Conservation (phyloP, 1,140 invertebrate species). For the Drosophila seguyi region DNA sequence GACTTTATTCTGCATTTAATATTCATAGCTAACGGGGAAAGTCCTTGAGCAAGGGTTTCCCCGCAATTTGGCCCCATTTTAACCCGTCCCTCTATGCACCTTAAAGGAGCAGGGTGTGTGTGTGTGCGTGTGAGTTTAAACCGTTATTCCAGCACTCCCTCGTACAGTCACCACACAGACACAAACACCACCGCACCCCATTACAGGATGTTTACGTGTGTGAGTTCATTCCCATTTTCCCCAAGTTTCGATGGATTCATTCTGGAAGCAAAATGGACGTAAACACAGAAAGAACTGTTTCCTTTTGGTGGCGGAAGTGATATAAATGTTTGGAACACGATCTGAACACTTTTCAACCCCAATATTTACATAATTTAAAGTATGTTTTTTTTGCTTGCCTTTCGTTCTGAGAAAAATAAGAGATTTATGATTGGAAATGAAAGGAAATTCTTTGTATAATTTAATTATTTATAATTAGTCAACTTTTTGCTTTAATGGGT, state of each 20-base stretch:
- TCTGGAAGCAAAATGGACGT: conserved; percentile 8
- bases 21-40: conserved; percentile 23
- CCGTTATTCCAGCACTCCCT: conserved; percentile 25
- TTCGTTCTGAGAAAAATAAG: not conserved
- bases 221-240: conserved; percentile 5
- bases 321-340: conserved; percentile 11
- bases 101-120: not conserved
- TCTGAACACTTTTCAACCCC: not conserved
- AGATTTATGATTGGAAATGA: not conserved
- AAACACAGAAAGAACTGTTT: conserved; percentile 9
- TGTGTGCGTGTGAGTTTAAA: conserved; percentile 17
- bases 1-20: conserved; percentile 32
- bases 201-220: conserved; percentile 29
- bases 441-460: not conserved
- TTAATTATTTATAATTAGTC: not conserved
- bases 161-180: conserved; percentile 39
- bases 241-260: conserved; percentile 16
- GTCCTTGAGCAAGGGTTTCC: conserved; percentile 35
- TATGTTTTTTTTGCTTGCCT: not conserved
- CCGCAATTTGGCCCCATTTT: conserved; percentile 20
- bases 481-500: not conserved
- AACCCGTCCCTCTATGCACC: not conserved
- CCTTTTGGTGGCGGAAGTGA: conserved; percentile 2
- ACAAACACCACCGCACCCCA: conserved; percentile 19
- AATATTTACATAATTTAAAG: conserved; percentile 2